A percentile compares a stretch with the other conserved stretches of the same genome.
Conservation (phyloP, 2,113 vertebrate species). For the Passer domesticus region DNA sequence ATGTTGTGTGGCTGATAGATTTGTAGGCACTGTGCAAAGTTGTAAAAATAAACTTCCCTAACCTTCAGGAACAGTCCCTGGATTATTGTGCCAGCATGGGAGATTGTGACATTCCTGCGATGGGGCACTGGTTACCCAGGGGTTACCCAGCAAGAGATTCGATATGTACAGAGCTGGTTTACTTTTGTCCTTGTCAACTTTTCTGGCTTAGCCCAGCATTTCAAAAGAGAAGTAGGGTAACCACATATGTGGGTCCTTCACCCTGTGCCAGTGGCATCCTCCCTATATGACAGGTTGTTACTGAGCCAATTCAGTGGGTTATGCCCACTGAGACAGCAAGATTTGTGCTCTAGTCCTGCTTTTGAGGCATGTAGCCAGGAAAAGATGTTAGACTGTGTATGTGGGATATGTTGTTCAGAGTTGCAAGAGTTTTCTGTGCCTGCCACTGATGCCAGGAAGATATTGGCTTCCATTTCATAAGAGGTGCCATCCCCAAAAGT, state of each 20-base stretch:
- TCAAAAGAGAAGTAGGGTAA: neutral
- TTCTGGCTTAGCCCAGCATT: neutral
- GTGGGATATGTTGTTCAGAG: neutral
- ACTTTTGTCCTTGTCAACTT: neutral
- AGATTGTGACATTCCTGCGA: neutral
- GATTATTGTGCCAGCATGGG: slow-evolving; percentile 19
- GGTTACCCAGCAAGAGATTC: neutral
- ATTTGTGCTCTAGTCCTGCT: neutral
- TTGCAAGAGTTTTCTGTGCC: neutral
- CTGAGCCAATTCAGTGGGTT: neutral
- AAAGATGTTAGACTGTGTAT: neutral
- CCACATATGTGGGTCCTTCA: neutral
- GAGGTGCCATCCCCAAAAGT: neutral
- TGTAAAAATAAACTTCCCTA: slow-evolving; percentile 57
- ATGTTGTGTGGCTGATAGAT: slow-evolving; percentile 45
- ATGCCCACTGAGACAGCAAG: neutral
- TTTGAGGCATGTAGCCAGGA: neutral
- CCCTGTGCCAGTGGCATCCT: neutral
- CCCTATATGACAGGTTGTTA: neutral
- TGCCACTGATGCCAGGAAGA: neutral
- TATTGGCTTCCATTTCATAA: neutral
- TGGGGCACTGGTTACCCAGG: neutral
- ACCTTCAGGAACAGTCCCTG: slow-evolving; percentile 34
- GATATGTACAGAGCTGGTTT: neutral
- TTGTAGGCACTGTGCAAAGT: slow-evolving; percentile 39